Percentiles rank a stretch among this genome's conserved stretches.
Conservation (phyloP, 2,797 vertebrate genomes). For the Gallinago solitaria region DNA sequence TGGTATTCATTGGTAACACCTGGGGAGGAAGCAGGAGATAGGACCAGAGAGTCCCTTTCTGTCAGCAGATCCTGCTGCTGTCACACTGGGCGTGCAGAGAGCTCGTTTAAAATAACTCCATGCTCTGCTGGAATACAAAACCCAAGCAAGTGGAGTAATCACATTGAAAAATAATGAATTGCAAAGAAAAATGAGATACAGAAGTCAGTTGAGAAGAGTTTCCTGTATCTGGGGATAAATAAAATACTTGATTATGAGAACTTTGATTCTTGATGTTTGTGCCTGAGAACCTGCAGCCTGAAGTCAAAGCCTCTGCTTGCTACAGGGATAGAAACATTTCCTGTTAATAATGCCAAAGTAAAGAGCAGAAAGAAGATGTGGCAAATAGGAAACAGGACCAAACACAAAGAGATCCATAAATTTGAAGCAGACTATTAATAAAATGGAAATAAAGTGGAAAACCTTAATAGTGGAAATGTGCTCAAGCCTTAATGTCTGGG, state of each 20-base stretch:
- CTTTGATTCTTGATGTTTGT: background rate
- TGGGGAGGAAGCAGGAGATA: background rate
- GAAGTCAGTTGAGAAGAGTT: background rate
- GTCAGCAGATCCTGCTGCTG: background rate
- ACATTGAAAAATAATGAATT: background rate
- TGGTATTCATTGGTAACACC: background rate
- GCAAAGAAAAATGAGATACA: background rate
- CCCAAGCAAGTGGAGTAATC: background rate
- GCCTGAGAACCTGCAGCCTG: background rate
- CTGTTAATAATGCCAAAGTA: background rate
- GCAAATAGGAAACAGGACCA: background rate
- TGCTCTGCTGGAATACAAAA: background rate
- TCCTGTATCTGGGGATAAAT: background rate
- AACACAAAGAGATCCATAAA: background rate
- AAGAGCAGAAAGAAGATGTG: background rate
- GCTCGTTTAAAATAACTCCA: background rate
- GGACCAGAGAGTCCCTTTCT: background rate
- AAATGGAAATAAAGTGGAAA: background rate
- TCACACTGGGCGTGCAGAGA: background rate
- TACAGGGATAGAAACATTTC: background rate
- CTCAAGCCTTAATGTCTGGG: background rate
- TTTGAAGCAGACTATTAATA: background rate
- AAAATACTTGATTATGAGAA: background rate
- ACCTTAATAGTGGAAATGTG: background rate
- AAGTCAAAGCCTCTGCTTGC: background rate